Evolutionary conservation across 1,140 invertebrate genomes (phyloP).

Genomic region (Drosophila parvula): DNA sequence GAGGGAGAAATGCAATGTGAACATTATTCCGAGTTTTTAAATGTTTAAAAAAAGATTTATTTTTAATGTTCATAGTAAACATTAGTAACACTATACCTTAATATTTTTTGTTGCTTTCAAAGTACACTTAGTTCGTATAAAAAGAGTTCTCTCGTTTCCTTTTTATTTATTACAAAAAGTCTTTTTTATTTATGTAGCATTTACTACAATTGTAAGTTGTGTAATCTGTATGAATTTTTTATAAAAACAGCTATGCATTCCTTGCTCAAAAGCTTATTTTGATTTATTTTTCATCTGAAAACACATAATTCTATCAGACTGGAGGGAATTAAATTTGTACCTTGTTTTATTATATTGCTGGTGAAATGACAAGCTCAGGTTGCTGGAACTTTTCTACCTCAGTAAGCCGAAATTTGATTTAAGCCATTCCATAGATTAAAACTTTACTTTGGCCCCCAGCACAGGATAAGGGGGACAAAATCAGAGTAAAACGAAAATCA

Average conservation of each 20-base stretch:
- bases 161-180: neutral
- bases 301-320: neutral
- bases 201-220: neutral
- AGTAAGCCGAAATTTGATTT: constrained; percentile 29
- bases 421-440: constrained; percentile 44
- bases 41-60: no score
- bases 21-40: neutral
- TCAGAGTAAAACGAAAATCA: constrained; percentile 27
- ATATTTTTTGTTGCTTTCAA: neutral
- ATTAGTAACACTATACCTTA: neutral
- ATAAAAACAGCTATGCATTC: neutral
- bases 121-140: neutral
- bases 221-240: neutral
- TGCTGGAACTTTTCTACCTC: constrained; percentile 14
- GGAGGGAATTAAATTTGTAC: neutral
- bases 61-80: neutral
- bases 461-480: neutral
- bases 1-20: neutral
- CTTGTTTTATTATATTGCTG: constrained; percentile 4
- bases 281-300: neutral
- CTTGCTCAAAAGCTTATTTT: neutral
- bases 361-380: constrained; percentile 31
- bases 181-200: neutral
- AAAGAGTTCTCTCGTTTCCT: neutral
- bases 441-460: constrained; percentile 11